phyloP scores from a whole-genome alignment of 1,140 invertebrate species.

The Pogonognathellus flavescens region DNA sequence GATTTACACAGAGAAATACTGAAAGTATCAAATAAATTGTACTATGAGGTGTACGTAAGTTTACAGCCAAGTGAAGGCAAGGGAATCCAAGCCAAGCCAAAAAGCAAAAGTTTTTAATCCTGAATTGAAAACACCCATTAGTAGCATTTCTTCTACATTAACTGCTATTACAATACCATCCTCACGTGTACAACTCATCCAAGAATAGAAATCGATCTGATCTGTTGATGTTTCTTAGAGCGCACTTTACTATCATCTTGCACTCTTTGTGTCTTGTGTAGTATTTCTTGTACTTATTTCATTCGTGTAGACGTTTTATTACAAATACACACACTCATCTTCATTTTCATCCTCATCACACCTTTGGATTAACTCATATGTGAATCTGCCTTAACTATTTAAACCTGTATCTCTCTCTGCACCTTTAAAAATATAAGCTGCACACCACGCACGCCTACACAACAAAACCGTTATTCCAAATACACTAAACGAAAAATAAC shows the following conservation, averaged over 20 bases:
- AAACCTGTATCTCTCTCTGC: too few species aligned
- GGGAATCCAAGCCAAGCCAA: background rate
- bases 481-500: too few species aligned
- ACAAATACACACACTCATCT: background rate
- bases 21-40: too few species aligned
- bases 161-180: too few species aligned
- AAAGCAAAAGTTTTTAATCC: slow-evolving; percentile 31
- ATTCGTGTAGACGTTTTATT: background rate
- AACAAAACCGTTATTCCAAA: too few species aligned
- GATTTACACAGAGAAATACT: too few species aligned
- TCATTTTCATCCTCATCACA: background rate
- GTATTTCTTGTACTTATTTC: background rate
- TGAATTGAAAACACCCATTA: slow-evolving; percentile 10
- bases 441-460: too few species aligned
- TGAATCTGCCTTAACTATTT: too few species aligned
- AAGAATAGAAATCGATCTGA: slow-evolving; percentile 31
- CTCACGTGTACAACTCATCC: background rate
- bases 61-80: background rate
- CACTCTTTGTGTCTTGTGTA: background rate
- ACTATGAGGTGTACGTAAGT: background rate
- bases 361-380: too few species aligned
- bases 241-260: background rate
- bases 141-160: too few species aligned
- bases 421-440: too few species aligned
- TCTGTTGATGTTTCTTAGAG: slow-evolving; percentile 9